These are phyloP conservation scores for Phylloscopus trochiloides DNA, from an alignment of 2,113 vertebrate species.

Conservation along the genomic window DNA sequence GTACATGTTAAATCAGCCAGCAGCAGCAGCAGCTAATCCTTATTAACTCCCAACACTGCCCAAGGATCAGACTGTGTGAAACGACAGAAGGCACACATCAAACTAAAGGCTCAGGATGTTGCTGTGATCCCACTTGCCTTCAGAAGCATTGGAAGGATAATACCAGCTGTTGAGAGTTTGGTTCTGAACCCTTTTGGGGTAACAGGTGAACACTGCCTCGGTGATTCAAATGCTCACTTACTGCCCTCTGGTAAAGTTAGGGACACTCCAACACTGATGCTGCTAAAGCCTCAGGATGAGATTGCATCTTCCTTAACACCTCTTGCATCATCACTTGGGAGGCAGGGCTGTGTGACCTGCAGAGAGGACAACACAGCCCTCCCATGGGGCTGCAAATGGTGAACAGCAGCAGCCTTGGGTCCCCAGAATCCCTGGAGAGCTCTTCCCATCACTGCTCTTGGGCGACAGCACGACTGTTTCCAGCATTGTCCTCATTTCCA, in stretches of 20 bases:
- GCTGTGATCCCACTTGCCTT: background rate
- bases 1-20: background rate
- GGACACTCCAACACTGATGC: background rate
- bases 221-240: rapidly evolving
- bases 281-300: background rate
- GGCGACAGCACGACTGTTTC: background rate
- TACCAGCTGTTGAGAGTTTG: background rate
- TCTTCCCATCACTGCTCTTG: background rate
- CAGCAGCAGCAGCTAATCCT: background rate
- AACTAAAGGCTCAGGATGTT: background rate
- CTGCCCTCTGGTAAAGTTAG: background rate
- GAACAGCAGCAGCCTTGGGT: background rate
- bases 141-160: background rate
- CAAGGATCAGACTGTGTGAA: background rate
- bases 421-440: background rate
- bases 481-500: background rate
- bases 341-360: background rate
- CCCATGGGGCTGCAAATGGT: background rate
- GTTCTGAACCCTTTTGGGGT: background rate
- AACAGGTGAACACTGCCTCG: rapidly evolving
- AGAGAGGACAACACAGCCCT: background rate
- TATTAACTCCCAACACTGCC: background rate
- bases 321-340: background rate
- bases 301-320: background rate
- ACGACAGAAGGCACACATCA: background rate